Base-by-base conservation (phyloP, 2,888 invertebrate genomes). In the Anorthoa munda region DNA sequence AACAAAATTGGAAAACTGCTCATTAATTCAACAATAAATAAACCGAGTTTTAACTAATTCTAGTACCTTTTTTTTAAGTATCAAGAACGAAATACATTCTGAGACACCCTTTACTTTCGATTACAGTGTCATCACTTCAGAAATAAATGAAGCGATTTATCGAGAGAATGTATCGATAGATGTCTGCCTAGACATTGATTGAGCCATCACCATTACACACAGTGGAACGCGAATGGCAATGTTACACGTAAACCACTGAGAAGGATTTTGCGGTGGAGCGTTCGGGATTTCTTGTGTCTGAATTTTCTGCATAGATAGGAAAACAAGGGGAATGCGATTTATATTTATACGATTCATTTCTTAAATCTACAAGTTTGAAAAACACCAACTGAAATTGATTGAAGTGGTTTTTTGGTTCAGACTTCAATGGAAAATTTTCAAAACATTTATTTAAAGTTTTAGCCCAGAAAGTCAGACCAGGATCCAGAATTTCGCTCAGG, bases 171-270 rank as follows among this genome's bases (percentile, higher is more conserved):
- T 74, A 78, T 81, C 78, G 58, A 71, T 78, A 70, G 71, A 67
- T 67, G 74, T 78, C 67, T 65, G 31, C 51, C 23, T 12, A 61
- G 78, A 82, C 81, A 74, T 81, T 81, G 81, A 81, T 81, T 82
- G 82, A 81, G 61, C 46, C 78, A 73, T 69, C 67, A 71, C 82
- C 55, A 74, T 81, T 81, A 81, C 77, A 67, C 69, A 75, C 68
- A 63, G 26, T 71, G 66, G 65, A 61, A 58, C 64, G 58, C 61
- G 63, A 64, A 74, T 64, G 71, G 68, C 74, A 69, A 74, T 74
- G 74, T 82, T 78, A 78, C 66, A 82, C 65, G 71, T 68, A 60
- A 72, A 69, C 51, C 66, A 58, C 59, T 55, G 21, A 68, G 63
- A 71, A 46, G 58, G 58, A 68, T 68, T 68, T 81, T 56, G 67